These are phyloP conservation scores for Cyanistes caeruleus DNA, from an alignment of 2,113 vertebrate genomes.

Conservation along the genomic window DNA sequence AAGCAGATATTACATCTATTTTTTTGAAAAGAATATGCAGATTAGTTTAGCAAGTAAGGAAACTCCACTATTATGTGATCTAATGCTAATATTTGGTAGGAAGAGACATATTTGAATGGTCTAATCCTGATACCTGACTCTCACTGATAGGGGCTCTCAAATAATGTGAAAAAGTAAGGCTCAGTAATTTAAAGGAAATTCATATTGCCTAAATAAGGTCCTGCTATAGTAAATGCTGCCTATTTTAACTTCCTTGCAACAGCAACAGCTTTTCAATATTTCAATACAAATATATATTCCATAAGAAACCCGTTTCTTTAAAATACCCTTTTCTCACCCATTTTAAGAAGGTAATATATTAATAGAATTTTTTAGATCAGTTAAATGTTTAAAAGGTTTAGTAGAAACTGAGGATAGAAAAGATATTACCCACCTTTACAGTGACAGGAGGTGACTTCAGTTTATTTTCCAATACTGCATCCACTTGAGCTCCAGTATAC, in stretches of 20 bases:
- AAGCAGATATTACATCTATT: not conserved
- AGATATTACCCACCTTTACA: not conserved
- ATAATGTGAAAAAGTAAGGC: not conserved
- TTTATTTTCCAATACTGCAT: not conserved
- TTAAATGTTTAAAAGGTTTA: not conserved
- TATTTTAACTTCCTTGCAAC: not conserved
- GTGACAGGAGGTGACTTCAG: not conserved
- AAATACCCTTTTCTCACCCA: not conserved
- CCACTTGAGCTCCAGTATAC: not conserved
- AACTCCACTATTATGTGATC: not conserved
- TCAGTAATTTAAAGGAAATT: not conserved
- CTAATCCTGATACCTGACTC: not conserved
- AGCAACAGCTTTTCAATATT: not conserved
- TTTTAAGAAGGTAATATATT: not conserved
- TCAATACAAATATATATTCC: not conserved
- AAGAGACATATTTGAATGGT: not conserved
- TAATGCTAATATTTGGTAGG: not conserved
- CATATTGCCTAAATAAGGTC: not conserved
- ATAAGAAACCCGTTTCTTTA: not conserved
- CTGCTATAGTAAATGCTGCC: not conserved
- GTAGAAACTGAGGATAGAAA: not conserved
- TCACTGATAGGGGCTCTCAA: not conserved
- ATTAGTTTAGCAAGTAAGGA: not conserved
- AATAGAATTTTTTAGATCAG: not conserved
- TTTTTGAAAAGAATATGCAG: not conserved